These are phyloP conservation scores for Melanostoma mellinum DNA, from an alignment of 2,888 invertebrate species.

Conservation along the genomic window DNA sequence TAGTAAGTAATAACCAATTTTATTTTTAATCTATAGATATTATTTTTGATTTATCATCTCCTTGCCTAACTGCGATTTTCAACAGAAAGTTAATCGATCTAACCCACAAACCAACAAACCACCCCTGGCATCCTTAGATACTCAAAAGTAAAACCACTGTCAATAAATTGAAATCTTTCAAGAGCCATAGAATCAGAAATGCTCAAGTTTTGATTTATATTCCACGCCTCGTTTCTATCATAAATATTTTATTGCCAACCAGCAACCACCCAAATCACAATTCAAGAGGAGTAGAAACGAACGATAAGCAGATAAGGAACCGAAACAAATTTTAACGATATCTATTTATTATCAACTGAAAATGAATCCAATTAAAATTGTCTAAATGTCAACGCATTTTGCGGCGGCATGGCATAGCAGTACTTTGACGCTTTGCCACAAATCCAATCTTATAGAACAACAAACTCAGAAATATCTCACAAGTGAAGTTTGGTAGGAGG, in stretches of 20 bases:
- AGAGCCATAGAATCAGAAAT: slow-evolving; percentile 30
- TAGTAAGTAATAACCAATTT: slow-evolving; percentile 24
- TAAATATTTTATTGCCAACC: slow-evolving; percentile 33
- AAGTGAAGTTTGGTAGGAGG: not conserved
- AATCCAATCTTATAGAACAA: slow-evolving; percentile 47
- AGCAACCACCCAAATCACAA: slow-evolving; percentile 6
- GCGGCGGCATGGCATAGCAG: not conserved
- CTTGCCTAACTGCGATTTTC: slow-evolving; percentile 9
- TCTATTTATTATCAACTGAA: slow-evolving; percentile 55
- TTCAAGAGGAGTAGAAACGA: slow-evolving; percentile 4
- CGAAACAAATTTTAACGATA: slow-evolving; percentile 51
- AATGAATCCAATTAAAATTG: slow-evolving; percentile 59
- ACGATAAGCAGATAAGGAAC: slow-evolving; percentile 32
- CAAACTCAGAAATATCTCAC: slow-evolving; percentile 14
- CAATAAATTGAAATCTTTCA: slow-evolving; percentile 46
- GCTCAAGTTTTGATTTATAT: slow-evolving; percentile 61
- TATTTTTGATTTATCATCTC: slow-evolving; percentile 56
- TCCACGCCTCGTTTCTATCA: slow-evolving; percentile 3
- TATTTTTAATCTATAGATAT: slow-evolving; percentile 46
- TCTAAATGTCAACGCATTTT: slow-evolving; percentile 50
- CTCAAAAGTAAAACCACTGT: slow-evolving; percentile 25
- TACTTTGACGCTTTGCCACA: slow-evolving; percentile 25
- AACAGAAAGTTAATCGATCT: slow-evolving; percentile 34
- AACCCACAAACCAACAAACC: slow-evolving; percentile 9
- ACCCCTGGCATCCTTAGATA: not conserved